Percentiles rank a stretch among this genome's conserved stretches.
Evolutionary conservation across 2,797 vertebrate genomes (phyloP).

Genomic region (Morus bassanus): DNA sequence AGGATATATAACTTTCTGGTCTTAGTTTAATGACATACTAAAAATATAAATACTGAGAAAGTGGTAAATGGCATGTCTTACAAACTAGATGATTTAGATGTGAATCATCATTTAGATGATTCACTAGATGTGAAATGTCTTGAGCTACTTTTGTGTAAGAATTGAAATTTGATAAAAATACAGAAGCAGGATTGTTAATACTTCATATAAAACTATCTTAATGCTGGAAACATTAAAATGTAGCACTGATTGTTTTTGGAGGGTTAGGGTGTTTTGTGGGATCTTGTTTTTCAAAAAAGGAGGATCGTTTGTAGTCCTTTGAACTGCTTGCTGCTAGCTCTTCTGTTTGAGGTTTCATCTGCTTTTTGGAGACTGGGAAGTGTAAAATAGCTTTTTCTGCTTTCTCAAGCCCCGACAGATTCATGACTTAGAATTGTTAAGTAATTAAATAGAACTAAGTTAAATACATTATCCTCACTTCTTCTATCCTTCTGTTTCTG

Average conservation of each 20-base stretch:
- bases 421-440: not conserved
- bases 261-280: not conserved
- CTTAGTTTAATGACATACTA: not conserved
- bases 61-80: accelerated
- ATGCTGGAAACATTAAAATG: not conserved
- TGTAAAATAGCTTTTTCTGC: not conserved
- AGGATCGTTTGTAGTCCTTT: not conserved
- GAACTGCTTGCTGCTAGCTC: not conserved
- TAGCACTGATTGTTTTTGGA: not conserved
- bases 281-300: not conserved
- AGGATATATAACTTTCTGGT: not conserved
- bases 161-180: not conserved
- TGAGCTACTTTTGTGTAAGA: not conserved
- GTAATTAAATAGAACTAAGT: not conserved
- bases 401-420: not conserved
- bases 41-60: not conserved
- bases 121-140: not conserved
- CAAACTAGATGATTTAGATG: not conserved
- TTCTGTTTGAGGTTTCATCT: not conserved
- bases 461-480: not conserved
- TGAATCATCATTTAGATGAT: too few species aligned
- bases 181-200: not conserved
- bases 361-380: not conserved
- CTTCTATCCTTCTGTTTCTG: not conserved
- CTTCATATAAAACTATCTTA: not conserved